Evolutionary conservation across 2,113 vertebrate genomes (phyloP).

Genomic region (Prolemur simus): DNA sequence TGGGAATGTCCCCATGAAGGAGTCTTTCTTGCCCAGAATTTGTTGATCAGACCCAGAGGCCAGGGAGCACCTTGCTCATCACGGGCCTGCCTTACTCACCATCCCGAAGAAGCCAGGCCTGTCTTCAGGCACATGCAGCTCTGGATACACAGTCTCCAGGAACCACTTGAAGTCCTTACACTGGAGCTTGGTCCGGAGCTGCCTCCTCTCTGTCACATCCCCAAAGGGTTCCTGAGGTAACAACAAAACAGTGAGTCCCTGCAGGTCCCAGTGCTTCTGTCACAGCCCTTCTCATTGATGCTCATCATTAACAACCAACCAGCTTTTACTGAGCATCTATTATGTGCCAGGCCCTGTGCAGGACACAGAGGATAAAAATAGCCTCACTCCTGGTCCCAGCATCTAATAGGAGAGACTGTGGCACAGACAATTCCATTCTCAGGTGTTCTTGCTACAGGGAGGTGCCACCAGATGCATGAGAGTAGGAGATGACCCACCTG

Average conservation of each 20-base stretch:
- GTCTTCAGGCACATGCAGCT: constrained; percentile 93
- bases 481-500: neutral
- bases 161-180: constrained; percentile 97
- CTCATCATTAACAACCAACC: neutral
- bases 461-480: neutral
- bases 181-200: constrained; percentile 88
- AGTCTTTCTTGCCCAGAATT: neutral
- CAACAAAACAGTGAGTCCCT: neutral
- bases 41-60: neutral
- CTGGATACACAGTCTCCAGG: constrained; percentile 94
- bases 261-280: accelerated
- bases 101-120: constrained; percentile 94
- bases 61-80: neutral
- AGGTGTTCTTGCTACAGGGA: neutral
- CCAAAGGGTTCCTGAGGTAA: constrained; percentile 92
- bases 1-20: accelerated
- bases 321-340: neutral
- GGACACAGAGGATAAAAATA: neutral
- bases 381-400: neutral
- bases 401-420: accelerated
- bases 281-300: neutral
- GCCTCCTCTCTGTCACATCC: constrained; percentile 91
- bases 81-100: constrained; percentile 81
- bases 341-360: neutral
- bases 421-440: too few relatives aligned